Conservation (phyloP, 2,888 invertebrate genomes). For the Hanleya hanleyi region DNA sequence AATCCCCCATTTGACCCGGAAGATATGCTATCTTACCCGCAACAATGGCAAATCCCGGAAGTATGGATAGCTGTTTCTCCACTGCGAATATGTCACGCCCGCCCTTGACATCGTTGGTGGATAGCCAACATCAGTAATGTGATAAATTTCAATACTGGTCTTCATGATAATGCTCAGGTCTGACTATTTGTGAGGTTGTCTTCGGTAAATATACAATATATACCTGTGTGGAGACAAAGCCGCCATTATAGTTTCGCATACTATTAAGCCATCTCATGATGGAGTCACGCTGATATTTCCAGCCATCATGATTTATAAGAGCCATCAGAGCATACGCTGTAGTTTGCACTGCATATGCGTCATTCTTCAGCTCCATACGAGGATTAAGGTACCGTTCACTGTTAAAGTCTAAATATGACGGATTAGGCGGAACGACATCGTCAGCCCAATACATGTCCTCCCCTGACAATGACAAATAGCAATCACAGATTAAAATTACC, state of each 20-base stretch:
- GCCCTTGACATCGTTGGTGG: too few relatives aligned
- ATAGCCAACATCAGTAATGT: too few relatives aligned
- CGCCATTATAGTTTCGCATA: conserved; percentile 70
- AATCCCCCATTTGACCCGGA: too few relatives aligned
- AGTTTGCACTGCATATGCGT: conserved; percentile 92
- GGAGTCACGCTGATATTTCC: conserved; percentile 41
- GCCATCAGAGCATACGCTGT: conserved; percentile 93
- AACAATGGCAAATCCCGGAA: too few relatives aligned
- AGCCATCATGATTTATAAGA: conserved; percentile 75
- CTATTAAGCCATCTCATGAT: conserved; percentile 71
- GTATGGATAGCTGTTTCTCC: too few relatives aligned
- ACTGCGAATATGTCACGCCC: too few relatives aligned
- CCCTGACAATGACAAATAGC: background rate
- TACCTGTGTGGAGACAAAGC: conserved; percentile 70
- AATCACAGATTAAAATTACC: too few relatives aligned
- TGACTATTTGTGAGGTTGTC: too few relatives aligned
- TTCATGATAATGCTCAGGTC: too few relatives aligned
- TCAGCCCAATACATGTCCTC: conserved; percentile 63
- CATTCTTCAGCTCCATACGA: conserved; percentile 84
- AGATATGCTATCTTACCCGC: too few relatives aligned
- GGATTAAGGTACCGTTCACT: conserved; percentile 88
- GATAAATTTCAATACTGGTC: too few relatives aligned
- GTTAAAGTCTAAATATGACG: conserved; percentile 61
- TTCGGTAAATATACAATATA: too few relatives aligned
- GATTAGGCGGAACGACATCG: conserved; percentile 59